Percentiles rank a stretch among this genome's conserved stretches.
phyloP scores from a whole-genome alignment of 1,140 invertebrate species.

The Pseudomyrmex dendroicus region DNA sequence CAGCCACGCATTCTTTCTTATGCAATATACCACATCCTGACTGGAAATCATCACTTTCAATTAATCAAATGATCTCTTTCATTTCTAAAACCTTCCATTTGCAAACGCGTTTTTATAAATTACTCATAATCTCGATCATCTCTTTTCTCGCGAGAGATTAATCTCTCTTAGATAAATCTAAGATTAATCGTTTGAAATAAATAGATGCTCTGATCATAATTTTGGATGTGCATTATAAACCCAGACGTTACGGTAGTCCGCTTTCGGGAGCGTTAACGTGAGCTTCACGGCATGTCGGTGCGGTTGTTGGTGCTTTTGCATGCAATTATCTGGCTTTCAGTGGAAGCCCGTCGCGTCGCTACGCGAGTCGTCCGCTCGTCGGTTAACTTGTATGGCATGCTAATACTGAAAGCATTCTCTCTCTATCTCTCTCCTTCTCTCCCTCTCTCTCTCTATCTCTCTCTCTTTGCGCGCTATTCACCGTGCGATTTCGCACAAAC shows the following conservation, averaged over 20 bases:
- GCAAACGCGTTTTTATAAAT: no score
- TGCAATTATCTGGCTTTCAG: constrained; percentile 49
- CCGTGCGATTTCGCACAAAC: constrained; percentile 44
- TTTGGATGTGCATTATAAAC: constrained; percentile 4
- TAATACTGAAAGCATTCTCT: constrained; percentile 55
- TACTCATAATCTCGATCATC: no score
- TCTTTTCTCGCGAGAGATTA: not conserved
- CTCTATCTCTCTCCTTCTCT: not conserved
- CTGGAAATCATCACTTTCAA: no score
- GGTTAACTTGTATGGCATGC: constrained; percentile 40
- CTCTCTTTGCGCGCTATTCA: not conserved
- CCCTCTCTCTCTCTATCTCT: not conserved
- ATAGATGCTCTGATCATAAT: not conserved
- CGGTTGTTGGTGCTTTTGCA: constrained; percentile 35
- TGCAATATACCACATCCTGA: no score
- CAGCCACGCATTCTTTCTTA: no score
- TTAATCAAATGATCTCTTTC: no score
- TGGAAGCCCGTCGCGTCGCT: constrained; percentile 14
- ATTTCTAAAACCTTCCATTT: no score
- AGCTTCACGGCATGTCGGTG: constrained; percentile 17
- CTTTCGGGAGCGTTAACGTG: constrained; percentile 27
- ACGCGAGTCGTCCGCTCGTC: constrained; percentile 30
- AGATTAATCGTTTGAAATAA: not conserved
- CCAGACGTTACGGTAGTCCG: constrained; percentile 6
- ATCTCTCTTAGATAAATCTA: not conserved